Evolutionary conservation across 1,140 invertebrate species (phyloP), one percentile per base, ranked within the genome.

Genomic region (Paraescarpia echinospica): DNA sequence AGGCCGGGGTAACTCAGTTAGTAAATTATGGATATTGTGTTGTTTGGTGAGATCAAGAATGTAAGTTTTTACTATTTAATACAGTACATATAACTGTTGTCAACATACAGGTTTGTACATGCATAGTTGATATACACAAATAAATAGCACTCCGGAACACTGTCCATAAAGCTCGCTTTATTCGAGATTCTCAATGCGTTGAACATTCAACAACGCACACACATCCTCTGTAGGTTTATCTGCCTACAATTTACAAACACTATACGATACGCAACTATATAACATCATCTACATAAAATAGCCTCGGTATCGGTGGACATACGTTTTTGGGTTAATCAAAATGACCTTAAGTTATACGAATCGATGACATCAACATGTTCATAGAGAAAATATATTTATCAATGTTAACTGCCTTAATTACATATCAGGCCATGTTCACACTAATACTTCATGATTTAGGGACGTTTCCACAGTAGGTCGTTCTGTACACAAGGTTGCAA

Each of bases 141-240:
- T 77, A 77, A 77, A 6, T 77, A 31, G 22, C 27, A 77, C 59
- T 27, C 4, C 2, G 59, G 27, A 22, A 77, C 59, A 77, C 59
- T 77, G 59, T 77, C 59, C 59, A 77, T 77, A 77, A 77, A 77
- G 59, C 59, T 77, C 59, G 59, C 59, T 77, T 77, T 77, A 77
- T 77, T 77, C 59, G 59, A 77, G 59, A 77, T 77, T 77, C 59
- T 77, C 22, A 77, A 22, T 77, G 59, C 59, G 59, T 18, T 77
- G 41, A 77, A 77, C 59, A 77, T 77, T 12, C 41, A 41, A 77
- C 59, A 77, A 77, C 59, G 59, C 59, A 77, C 59, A 77, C 9
- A 31, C 59, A 77, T 77, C 59, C 59, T 22, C 18, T 77, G 4
- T 77, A 77, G 59, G 59, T 77, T 77, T 77, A 77, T 77, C 59